Evolutionary conservation across 1,140 invertebrate species (phyloP).

Genomic region (Halesus radiatus): DNA sequence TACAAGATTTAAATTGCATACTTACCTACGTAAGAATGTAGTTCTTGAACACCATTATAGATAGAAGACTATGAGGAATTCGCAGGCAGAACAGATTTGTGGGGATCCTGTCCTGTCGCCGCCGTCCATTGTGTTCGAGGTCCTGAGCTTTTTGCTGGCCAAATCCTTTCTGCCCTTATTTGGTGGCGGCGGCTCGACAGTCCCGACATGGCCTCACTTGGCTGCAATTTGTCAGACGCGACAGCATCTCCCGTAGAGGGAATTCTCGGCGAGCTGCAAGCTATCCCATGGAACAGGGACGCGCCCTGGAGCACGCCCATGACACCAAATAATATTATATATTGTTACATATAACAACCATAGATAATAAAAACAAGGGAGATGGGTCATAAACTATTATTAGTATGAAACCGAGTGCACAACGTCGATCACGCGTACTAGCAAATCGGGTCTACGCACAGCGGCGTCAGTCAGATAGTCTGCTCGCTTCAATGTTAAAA

Average conservation of each 20-base stretch:
- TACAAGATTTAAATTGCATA: too few relatives aligned
- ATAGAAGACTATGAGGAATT: slow-evolving; percentile 1
- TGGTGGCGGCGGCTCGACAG: slow-evolving; percentile 4
- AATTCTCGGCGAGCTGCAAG: background rate
- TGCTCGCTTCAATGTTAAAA: too few relatives aligned
- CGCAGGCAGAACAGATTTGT: background rate
- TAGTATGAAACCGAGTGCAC: too few relatives aligned
- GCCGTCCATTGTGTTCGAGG: slow-evolving; percentile 12
- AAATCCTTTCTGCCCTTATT: slow-evolving; percentile 30
- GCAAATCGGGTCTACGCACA: too few relatives aligned
- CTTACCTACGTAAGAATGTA: too few relatives aligned
- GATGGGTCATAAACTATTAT: too few relatives aligned
- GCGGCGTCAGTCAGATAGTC: too few relatives aligned
- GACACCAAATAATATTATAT: too few relatives aligned
- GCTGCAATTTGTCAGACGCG: slow-evolving; percentile 45
- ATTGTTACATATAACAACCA: too few relatives aligned
- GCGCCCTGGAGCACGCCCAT: background rate
- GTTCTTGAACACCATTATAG: background rate
- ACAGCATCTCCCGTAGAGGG: slow-evolving; percentile 34
- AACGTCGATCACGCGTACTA: too few relatives aligned
- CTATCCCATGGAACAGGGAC: background rate
- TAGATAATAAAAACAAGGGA: too few relatives aligned
- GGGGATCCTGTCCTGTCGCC: background rate
- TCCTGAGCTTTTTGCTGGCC: slow-evolving; percentile 19
- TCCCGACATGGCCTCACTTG: background rate